Base-by-base conservation (phyloP, 2,888 invertebrate species). In the Nysson spinosus region DNA sequence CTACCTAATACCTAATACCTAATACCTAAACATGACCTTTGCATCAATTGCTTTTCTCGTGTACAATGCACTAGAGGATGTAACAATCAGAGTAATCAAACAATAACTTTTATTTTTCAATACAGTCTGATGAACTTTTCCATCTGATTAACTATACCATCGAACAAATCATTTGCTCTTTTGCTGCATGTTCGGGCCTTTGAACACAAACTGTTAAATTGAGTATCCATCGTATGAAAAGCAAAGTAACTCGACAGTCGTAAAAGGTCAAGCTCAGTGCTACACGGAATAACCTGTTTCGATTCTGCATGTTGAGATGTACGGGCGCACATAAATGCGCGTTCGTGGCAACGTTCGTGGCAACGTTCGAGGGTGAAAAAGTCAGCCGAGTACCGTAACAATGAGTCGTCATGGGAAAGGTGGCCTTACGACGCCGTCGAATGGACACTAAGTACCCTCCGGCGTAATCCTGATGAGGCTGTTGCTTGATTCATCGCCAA, bases 361-460 rank as follows among this genome's bases (percentile, higher is more conserved):
- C 52, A 44, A 57, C 49, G 68, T 55, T 42, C 46, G 65, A 64
- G 58, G 68, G 64, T 66, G 74, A 69, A 71, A 74, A 75, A 75
- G 70, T 76, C 66, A 66, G 55, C 57, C 67, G 70, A 72, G 77
- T 77, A 77, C 77, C 77, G 77, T 77, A 76, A 77, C 75, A 72
- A 74, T 70, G 69, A 70, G 70, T 67, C 74, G 65, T 68, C 76
- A 74, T 76, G 74, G 72, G 74, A 77, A 77, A 76, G 69, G 57
- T 69, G 56, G 61, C 61, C 64, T 58, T 61, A 60, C 56, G 63
- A 50, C 60, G 43, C 49, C 62, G 56, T 58, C 70, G 65, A 64
- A 62, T 56, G 52, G 61, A 63, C 61, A 62, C 70, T 56, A 75
- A 70, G 69, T 69, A 54, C 64, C 75, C 66, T 44, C 54, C 52